Percentiles rank a stretch among this genome's conserved stretches.
Evolutionary conservation across 2,888 invertebrate genomes (phyloP).

Genomic region (Ennomos quercinarius): DNA sequence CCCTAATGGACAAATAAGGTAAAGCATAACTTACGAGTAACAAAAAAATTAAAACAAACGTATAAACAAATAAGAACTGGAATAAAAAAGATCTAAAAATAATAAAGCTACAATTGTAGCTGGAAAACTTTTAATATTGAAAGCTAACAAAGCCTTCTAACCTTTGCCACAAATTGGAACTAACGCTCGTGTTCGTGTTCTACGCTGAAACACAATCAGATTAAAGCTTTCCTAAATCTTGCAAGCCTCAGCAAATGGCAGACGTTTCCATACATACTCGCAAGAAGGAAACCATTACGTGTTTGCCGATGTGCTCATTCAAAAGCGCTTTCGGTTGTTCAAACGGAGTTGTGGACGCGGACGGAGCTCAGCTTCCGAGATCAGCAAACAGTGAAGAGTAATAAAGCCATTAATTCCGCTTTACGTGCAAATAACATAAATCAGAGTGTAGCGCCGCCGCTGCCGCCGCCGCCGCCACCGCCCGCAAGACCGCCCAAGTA

Average conservation of each 20-base stretch:
- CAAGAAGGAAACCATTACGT: slow-evolving; percentile 55
- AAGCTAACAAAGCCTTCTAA: background rate
- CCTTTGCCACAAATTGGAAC: slow-evolving; percentile 14
- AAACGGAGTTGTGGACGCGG: slow-evolving; percentile 62
- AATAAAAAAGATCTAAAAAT: background rate
- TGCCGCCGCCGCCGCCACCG: slow-evolving; percentile 54
- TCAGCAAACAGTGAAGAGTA: slow-evolving; percentile 81
- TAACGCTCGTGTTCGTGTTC: slow-evolving; percentile 4
- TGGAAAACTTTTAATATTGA: background rate
- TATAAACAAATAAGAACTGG: too few relatives aligned
- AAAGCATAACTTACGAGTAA: too few relatives aligned
- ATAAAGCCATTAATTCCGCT: slow-evolving; percentile 84
- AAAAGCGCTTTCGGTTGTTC: slow-evolving; percentile 64
- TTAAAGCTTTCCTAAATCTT: slow-evolving; percentile 33
- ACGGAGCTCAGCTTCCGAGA: slow-evolving; percentile 66
- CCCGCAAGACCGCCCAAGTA: slow-evolving; percentile 74
- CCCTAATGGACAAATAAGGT: too few relatives aligned
- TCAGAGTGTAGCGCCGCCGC: slow-evolving; percentile 73
- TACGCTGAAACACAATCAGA: slow-evolving; percentile 33
- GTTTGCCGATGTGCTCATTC: slow-evolving; percentile 65
- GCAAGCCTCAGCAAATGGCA: slow-evolving; percentile 28
- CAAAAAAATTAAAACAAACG: too few relatives aligned
- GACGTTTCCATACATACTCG: slow-evolving; percentile 42
- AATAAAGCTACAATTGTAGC: background rate
- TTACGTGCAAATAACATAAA: slow-evolving; percentile 84